Conservation (phyloP, 2,113 vertebrate species). For the Apteryx mantelli region DNA sequence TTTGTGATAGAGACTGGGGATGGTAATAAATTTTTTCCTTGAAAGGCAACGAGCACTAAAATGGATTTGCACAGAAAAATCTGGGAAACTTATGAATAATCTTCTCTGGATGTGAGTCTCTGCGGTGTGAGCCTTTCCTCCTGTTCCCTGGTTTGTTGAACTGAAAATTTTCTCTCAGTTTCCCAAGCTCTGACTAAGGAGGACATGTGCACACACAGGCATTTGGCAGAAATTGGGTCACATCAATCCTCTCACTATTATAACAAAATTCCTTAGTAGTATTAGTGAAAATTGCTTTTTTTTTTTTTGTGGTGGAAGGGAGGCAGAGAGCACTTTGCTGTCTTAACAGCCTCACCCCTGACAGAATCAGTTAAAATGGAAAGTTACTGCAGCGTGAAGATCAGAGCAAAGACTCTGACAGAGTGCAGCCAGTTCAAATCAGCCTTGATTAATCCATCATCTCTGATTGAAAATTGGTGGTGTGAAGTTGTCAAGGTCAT, state of each 20-base stretch:
- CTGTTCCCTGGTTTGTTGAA: neutral
- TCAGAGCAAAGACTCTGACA: conserved; percentile 75
- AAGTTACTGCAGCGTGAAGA: conserved; percentile 79
- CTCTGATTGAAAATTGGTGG: conserved; percentile 77
- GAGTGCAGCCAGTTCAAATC: conserved; percentile 73
- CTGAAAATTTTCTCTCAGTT: neutral
- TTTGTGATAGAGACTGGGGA: neutral
- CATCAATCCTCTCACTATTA: conserved; percentile 26
- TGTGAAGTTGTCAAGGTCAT: conserved; percentile 75
- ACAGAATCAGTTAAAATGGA: conserved; percentile 74
- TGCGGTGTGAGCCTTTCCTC: neutral
- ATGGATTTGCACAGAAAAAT: neutral
- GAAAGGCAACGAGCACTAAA: neutral
- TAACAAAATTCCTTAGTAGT: conserved; percentile 41
- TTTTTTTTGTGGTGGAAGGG: conserved; percentile 20
- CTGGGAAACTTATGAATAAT: neutral
- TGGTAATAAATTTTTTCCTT: neutral
- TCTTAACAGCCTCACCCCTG: conserved; percentile 74
- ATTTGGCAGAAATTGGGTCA: conserved; percentile 23
- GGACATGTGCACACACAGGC: neutral
- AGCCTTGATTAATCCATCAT: conserved; percentile 84
- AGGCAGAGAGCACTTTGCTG: conserved; percentile 62
- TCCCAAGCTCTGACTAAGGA: neutral
- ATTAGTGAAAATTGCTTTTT: conserved; percentile 65
- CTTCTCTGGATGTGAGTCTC: neutral